These are phyloP conservation scores for Prolemur simus DNA, from an alignment of 2,113 vertebrate species.

Conservation along the genomic window DNA sequence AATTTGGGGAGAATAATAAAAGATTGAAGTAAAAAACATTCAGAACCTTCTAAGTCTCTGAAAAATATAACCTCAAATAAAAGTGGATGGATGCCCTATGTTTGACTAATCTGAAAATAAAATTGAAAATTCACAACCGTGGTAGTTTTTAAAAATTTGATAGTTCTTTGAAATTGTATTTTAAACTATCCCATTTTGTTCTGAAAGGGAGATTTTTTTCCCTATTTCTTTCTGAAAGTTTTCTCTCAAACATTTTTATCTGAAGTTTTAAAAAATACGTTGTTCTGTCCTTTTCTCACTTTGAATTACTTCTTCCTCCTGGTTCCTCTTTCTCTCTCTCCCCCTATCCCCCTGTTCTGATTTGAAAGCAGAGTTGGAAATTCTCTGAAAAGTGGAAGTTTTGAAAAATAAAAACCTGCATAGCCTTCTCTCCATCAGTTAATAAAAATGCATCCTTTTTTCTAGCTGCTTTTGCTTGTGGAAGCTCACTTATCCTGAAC, in stretches of 20 bases:
- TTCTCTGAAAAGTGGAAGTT: conserved; percentile 20
- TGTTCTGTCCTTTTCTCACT: background rate
- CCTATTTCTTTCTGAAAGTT: background rate
- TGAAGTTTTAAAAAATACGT: background rate
- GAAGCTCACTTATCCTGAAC: background rate
- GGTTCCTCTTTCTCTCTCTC: background rate
- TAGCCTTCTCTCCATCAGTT: background rate
- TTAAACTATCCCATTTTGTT: background rate
- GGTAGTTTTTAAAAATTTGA: background rate
- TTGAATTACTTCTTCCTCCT: conserved; percentile 23
- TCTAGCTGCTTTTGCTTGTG: background rate
- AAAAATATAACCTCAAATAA: conserved; percentile 2
- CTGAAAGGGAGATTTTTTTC: background rate
- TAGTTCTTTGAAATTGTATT: conserved; percentile 3
- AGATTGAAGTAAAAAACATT: background rate
- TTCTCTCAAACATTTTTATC: conserved; percentile 48
- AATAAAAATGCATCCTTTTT: conserved; percentile 28
- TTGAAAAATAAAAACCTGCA: conserved; percentile 43
- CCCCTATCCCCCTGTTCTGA: background rate
- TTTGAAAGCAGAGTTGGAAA: conserved; percentile 38
- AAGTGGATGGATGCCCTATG: background rate
- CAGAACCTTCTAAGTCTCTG: background rate
- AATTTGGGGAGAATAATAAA: conserved; percentile 34
- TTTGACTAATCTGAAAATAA: background rate
- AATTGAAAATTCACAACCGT: background rate